Evolutionary conservation across 2,888 invertebrate genomes (phyloP).

Genomic region (Lithodes maja): DNA sequence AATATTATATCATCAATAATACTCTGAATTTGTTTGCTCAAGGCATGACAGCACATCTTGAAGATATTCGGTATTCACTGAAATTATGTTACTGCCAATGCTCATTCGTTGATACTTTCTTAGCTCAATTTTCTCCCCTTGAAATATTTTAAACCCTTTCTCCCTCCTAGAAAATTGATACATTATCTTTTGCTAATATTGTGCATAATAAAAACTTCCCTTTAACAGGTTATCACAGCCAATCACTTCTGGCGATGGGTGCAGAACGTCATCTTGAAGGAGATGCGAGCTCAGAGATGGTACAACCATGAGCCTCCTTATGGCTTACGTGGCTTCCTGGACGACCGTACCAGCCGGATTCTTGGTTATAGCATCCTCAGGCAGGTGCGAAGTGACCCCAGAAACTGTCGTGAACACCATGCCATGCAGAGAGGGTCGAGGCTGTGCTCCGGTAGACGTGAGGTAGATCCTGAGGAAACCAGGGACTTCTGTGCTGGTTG

Average conservation of each 20-base stretch:
- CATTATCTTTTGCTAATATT: background rate
- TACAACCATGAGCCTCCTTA: conserved; percentile 77
- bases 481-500: conserved; percentile 72
- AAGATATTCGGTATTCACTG: no score
- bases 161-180: no score
- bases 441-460: conserved; percentile 71
- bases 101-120: no score
- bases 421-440: conserved; percentile 70
- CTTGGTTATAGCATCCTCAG: conserved; percentile 77
- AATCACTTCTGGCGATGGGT: conserved; percentile 76
- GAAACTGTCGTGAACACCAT: conserved; percentile 69
- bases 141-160: background rate
- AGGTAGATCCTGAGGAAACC: conserved; percentile 72
- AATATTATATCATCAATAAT: no score
- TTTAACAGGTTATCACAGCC: conserved; percentile 62
- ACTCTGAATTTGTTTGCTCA: no score
- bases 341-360: conserved; percentile 77
- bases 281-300: conserved; percentile 75
- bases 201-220: background rate
- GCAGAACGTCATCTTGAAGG: conserved; percentile 73
- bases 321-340: conserved; percentile 76
- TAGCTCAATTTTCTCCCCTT: no score
- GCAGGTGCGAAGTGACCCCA: conserved; percentile 75
- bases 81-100: no score
- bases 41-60: no score